Base-by-base conservation (phyloP, 2,888 invertebrate genomes). In the Teleogryllus oceanicus region DNA sequence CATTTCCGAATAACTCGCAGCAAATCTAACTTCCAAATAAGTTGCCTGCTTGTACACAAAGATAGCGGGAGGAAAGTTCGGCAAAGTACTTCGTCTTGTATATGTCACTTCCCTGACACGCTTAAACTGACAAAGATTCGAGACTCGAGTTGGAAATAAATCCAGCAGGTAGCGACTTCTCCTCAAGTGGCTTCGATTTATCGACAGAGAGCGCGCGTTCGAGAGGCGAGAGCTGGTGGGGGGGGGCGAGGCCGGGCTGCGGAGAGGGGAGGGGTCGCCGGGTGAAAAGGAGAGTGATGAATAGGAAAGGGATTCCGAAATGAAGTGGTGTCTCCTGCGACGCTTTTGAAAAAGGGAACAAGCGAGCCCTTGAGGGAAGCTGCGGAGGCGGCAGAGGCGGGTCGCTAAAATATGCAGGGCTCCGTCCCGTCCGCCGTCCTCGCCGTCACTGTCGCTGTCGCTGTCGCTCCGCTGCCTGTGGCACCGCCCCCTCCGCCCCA, bases 221-320 rank as follows among this genome's bases (percentile, higher is more conserved):
- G 62, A 62, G 62, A 12, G 62, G n/a, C 62, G 62, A 37, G 37
- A 37, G 37, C 5, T 8, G 37, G 37, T 1, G 37, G 37, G 37
- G 4, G 8, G 37, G 37, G 0, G 4, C 8, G 37, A 37, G 37
- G 37, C 4, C 1, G 8, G 37, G 37, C 0, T 1, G 37, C 0
- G 37, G 37, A 8, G 37, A 8, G 37, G 4, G 37, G 37, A 37
- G 5, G 37, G 37, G 37, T 37, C 37, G 62, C 16, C 62, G 62
- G 62, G n/a, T 62, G 62, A 62, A 62, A 62, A 62, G 62, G 62
- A n/a, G 62, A n/a, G 62, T 62, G 62, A 62, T 62, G 62, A 62
- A 62, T 62, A 62, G 62, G 62, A 18, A 62, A 62, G n/a, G 62
- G 62, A 62, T 62, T 62, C n/a, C n/a, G 62, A 62, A 62, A 62